Conservation (phyloP, 2,113 vertebrate genomes). For the Gymnogyps californianus region DNA sequence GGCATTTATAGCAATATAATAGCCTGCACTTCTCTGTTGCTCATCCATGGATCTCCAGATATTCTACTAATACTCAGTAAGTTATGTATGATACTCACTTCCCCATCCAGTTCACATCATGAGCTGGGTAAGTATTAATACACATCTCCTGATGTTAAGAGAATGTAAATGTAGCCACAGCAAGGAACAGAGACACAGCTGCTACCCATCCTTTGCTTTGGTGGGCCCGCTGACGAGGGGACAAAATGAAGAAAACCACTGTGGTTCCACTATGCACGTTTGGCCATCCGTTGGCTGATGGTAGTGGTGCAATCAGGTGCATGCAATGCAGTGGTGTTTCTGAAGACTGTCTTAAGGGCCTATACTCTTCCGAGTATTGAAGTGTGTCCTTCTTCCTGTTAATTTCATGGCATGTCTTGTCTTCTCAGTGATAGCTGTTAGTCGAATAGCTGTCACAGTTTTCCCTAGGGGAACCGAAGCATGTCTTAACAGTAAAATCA, state of each 20-base stretch:
- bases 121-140: not conserved
- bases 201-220: not conserved
- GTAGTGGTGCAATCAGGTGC: not conserved
- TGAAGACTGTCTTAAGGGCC: not conserved
- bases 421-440: not conserved
- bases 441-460: not conserved
- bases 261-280: accelerated
- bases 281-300: not conserved
- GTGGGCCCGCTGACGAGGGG: not conserved
- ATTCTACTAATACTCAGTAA: not conserved
- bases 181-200: not conserved
- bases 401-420: not conserved
- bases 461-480: not conserved
- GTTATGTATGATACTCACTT: not conserved
- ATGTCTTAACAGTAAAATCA: not conserved
- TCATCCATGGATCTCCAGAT: not conserved
- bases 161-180: not conserved
- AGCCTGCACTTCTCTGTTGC: not conserved
- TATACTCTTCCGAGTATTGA: not conserved
- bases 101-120: not conserved
- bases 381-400: not conserved
- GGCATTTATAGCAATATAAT: not conserved
- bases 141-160: not conserved
- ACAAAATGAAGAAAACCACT: not conserved
- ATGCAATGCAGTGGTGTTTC: not conserved